Conservation (phyloP, 1,140 invertebrate genomes). For the Caenorhabditis inopinata region DNA sequence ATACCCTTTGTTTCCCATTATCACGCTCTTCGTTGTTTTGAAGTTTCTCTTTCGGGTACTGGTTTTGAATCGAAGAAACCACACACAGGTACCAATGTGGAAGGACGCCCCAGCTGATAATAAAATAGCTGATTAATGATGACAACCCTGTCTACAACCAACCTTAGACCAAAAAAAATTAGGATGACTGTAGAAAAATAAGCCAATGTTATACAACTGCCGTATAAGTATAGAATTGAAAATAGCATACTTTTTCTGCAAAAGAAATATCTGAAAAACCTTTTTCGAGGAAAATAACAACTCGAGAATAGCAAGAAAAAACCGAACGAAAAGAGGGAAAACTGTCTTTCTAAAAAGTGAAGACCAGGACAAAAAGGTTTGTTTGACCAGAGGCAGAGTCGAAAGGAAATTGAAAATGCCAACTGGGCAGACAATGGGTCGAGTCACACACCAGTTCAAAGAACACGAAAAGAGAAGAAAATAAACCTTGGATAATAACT, state of each 20-base stretch:
- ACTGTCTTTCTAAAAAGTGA: background rate
- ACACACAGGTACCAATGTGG: conserved; percentile 28
- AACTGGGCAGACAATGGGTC: background rate
- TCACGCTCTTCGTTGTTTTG: background rate
- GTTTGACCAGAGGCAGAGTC: conserved; percentile 10
- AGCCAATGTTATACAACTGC: background rate
- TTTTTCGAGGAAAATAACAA: background rate
- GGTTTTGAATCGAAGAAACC: background rate
- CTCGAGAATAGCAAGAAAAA: background rate
- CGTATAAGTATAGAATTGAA: background rate
- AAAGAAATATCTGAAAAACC: background rate
- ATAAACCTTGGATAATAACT: too few relatives aligned
- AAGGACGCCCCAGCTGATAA: conserved; percentile 14
- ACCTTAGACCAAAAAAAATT: conserved; percentile 14
- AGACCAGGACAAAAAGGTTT: background rate
- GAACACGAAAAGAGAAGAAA: too few relatives aligned
- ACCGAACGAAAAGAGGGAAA: background rate
- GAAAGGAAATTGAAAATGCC: background rate
- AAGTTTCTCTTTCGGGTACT: background rate
- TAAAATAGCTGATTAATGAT: background rate
- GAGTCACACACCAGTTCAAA: too few relatives aligned
- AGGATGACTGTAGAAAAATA: background rate
- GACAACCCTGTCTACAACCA: background rate
- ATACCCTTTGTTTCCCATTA: background rate
- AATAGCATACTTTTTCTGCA: background rate